Evolutionary conservation across 2,113 vertebrate genomes (phyloP).

Genomic region (Saccopteryx bilineata): DNA sequence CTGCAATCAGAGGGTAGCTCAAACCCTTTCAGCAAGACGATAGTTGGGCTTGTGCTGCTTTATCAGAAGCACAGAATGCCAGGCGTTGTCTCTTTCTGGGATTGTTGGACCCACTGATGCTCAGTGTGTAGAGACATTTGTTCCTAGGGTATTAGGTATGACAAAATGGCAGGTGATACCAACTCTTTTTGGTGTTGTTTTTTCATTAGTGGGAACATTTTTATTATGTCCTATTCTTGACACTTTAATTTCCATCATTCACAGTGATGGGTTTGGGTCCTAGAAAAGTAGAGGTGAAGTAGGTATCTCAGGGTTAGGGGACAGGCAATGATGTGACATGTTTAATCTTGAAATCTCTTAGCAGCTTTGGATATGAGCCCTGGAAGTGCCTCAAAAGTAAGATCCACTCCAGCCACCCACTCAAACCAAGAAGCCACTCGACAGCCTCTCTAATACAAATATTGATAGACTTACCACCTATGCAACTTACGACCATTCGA

Average conservation of each 20-base stretch:
- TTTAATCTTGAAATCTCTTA: constrained; percentile 36
- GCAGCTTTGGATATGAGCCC: not conserved
- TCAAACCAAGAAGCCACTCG: not conserved
- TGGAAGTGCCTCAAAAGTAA: not conserved
- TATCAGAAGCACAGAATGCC: not conserved
- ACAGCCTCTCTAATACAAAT: not conserved
- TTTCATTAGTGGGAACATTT: not conserved
- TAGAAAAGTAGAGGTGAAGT: not conserved
- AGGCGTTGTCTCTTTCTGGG: not conserved
- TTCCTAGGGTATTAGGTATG: not conserved
- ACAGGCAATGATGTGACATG: not conserved
- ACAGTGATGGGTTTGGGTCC: not conserved
- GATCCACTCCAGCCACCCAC: not conserved
- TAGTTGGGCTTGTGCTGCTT: not conserved
- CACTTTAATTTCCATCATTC: constrained; percentile 27
- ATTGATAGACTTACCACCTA: no score
- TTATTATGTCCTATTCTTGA: not conserved
- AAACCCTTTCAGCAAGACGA: not conserved
- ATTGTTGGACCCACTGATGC: not conserved
- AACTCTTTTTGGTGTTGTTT: not conserved
- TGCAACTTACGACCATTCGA: no score
- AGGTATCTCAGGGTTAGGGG: not conserved
- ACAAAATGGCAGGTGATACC: not conserved
- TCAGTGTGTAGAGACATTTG: not conserved
- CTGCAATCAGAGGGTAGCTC: not conserved